A percentile compares a stretch with the other conserved stretches of the same genome.
Conservation (phyloP, 1,140 invertebrate genomes). For the Diploscapter pachys region DNA sequence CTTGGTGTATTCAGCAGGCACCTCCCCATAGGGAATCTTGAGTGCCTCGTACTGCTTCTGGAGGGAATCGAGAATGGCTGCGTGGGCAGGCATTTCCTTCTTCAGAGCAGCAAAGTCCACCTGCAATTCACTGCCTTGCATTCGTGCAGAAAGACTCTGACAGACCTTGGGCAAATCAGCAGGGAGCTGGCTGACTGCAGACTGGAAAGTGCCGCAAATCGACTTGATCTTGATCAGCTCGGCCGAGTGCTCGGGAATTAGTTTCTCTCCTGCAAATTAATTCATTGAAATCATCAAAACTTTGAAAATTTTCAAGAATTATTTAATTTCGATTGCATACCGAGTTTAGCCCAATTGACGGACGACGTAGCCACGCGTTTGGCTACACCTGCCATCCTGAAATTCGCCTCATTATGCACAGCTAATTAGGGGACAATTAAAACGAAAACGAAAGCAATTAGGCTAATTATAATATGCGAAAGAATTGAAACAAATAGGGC, state of each 20-base stretch:
- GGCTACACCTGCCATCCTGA: slow-evolving; percentile 37
- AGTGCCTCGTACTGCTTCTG: slow-evolving; percentile 58
- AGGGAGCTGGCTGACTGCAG: slow-evolving; percentile 47
- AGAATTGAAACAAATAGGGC: too few species aligned
- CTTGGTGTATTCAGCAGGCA: slow-evolving; percentile 47
- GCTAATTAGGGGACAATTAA: too few species aligned
- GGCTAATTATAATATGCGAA: too few species aligned
- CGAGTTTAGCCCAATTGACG: slow-evolving; percentile 56
- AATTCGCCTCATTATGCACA: too few species aligned
- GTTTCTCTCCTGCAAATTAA: slow-evolving; percentile 15
- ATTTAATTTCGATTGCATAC: background rate
- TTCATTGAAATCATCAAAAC: slow-evolving; percentile 9
- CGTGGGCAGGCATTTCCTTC: slow-evolving; percentile 54
- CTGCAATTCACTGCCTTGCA: slow-evolving; percentile 7
- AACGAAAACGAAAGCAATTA: too few species aligned
- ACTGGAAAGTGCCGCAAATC: slow-evolving; percentile 46
- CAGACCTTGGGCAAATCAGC: slow-evolving; percentile 51
- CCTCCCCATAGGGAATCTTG: slow-evolving; percentile 52
- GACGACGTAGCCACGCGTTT: slow-evolving; percentile 54
- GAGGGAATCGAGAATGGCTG: slow-evolving; percentile 48
- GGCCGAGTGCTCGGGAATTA: slow-evolving; percentile 46
- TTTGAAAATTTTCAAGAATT: background rate
- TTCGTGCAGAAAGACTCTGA: background rate
- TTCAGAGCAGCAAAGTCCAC: slow-evolving; percentile 56
- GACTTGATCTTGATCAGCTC: slow-evolving; percentile 51